Base-by-base conservation (phyloP, 2,888 invertebrate genomes). In the Hyles lineata region DNA sequence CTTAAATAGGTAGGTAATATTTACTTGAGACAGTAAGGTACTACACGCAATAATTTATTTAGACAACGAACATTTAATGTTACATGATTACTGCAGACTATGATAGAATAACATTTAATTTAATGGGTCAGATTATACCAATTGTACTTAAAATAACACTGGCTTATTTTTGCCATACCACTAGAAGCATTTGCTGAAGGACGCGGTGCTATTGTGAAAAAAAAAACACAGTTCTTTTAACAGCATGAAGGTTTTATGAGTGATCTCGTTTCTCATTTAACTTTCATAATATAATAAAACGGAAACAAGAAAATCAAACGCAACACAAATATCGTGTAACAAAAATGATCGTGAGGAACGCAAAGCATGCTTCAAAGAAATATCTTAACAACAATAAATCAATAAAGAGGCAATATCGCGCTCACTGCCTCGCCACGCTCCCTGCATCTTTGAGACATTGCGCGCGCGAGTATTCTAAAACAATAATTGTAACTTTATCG, bases 1-100 rank as follows among this genome's bases (percentile, higher is more conserved):
- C 92, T 92, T 92, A 94, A 92, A 89, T 83, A 86, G 85, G 72
- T 73, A 73, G 62, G 50, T 73, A 73, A 73, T 90, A 90, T 87
- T 89, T 86, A 86, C 87, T 92, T 87, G 89, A 90, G 91, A 92
- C 89, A 91, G 85, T 86, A 79, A 84, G 73, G 70, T 82, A 83
- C 88, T 88, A 91, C 87, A 86, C 55, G 55, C 32, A 63, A 63
- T 72, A 55, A 58, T 52, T 70, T 72, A 72, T 67, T 63, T 72
- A 32, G 72, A 72, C 67, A 72, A 62, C 55, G 58, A 29, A 73
- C 32, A 73, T 19, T 72, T 63, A 72, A 72, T 58, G 61, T 62
- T 70, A 25, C 55, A 70, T 35, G 50, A 50, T 52, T 55, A 73
- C 50, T 73, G 52, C 25, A 61, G 70, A 70, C 70, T 70, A 70